Evolutionary conservation across 1,140 invertebrate genomes (phyloP).

Genomic region (Caenorhabditis briggsae): DNA sequence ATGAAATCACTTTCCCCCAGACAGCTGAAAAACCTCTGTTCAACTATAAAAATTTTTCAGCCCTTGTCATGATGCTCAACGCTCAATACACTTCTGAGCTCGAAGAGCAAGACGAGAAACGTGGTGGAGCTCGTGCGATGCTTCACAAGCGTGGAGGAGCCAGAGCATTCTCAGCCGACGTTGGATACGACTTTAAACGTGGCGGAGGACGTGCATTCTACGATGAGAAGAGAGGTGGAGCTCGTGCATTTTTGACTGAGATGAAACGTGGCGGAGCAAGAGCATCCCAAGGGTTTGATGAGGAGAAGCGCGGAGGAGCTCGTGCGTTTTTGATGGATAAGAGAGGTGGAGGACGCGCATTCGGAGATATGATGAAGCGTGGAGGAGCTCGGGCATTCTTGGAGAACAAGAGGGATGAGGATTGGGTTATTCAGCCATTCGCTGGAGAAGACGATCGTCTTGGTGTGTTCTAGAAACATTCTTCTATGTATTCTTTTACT

Average conservation of each 20-base stretch:
- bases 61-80: conserved; percentile 44
- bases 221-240: conserved; percentile 39
- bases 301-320: conserved; percentile 58
- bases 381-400: conserved; percentile 47
- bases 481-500: background rate
- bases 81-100: conserved; percentile 44
- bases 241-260: conserved; percentile 23
- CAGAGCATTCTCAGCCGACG: conserved; percentile 47
- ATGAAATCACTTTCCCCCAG: background rate
- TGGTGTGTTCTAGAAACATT: conserved; percentile 37
- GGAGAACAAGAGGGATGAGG: conserved; percentile 49
- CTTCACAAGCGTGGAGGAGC: conserved; percentile 57
- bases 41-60: conserved; percentile 1
- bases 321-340: conserved; percentile 54
- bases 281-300: conserved; percentile 43
- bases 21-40: background rate
- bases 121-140: conserved; percentile 59
- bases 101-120: conserved; percentile 53
- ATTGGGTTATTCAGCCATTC: conserved; percentile 44
- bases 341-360: conserved; percentile 50
- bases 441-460: conserved; percentile 41
- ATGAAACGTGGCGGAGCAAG: conserved; percentile 56
- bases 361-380: conserved; percentile 51
- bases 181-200: conserved; percentile 35
- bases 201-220: conserved; percentile 55